These are phyloP conservation scores for Himalopsyche tibetana DNA, from an alignment of 2,888 invertebrate species.

Conservation along the genomic window DNA sequence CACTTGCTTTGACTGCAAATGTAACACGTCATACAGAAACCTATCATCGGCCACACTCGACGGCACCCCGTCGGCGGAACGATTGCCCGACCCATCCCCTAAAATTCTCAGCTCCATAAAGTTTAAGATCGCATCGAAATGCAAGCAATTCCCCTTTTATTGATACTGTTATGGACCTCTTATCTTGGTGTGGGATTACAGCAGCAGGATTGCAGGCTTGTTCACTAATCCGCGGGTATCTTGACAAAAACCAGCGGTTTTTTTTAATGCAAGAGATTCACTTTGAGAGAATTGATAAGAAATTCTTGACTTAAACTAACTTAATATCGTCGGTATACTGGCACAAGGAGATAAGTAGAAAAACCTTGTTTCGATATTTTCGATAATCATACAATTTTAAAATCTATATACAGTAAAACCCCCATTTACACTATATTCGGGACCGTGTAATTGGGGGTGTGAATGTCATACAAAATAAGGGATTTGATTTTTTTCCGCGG, in stretches of 20 bases:
- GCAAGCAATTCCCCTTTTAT: conserved; percentile 59
- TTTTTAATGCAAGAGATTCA: not conserved
- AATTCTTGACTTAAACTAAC: not conserved
- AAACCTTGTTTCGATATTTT: too few relatives aligned
- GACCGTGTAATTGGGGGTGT: too few relatives aligned
- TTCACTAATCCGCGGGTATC: not conserved
- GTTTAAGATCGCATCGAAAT: conserved; percentile 57
- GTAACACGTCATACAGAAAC: conserved; percentile 19
- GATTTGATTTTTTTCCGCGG: too few relatives aligned
- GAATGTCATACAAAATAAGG: too few relatives aligned
- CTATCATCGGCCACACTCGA: not conserved
- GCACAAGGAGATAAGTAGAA: too few relatives aligned
- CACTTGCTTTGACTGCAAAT: not conserved
- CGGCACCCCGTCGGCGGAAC: conserved; percentile 3
- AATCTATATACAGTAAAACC: too few relatives aligned
- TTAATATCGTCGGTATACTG: too few relatives aligned
- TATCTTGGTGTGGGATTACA: conserved; percentile 51
- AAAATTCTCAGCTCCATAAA: conserved; percentile 55
- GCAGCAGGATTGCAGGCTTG: conserved; percentile 29
- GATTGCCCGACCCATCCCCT: conserved; percentile 40
- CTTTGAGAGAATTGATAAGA: not conserved
- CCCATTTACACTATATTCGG: too few relatives aligned
- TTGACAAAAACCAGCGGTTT: not conserved
- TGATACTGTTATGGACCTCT: conserved; percentile 60
- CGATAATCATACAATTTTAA: too few relatives aligned